phyloP scores from a whole-genome alignment of 1,140 invertebrate genomes.

The Temnothorax nylanderi region DNA sequence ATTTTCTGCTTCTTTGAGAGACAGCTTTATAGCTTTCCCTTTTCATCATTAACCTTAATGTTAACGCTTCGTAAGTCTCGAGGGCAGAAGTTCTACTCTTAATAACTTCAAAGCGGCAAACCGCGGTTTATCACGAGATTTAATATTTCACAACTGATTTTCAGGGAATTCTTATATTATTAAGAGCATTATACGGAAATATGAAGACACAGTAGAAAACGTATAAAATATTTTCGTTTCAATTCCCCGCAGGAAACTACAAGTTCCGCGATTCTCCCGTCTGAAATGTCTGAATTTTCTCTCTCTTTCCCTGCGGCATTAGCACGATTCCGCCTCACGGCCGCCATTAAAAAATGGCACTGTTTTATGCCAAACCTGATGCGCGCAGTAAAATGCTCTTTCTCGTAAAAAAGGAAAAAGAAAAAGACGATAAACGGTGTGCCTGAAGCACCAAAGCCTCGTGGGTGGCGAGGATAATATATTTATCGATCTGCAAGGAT shows the following conservation, averaged over 20 bases:
- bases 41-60: conserved; percentile 22
- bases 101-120: background rate
- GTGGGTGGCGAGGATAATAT: conserved; percentile 57
- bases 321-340: conserved; percentile 17
- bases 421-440: conserved; percentile 35
- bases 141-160: conserved; percentile 11
- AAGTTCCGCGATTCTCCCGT: conserved; percentile 4
- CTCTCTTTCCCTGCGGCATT: conserved; percentile 12
- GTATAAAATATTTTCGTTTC: conserved; percentile 44
- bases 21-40: conserved; percentile 7
- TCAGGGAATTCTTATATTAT: conserved; percentile 23
- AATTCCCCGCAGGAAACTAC: conserved; percentile 27
- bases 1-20: background rate
- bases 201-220: background rate
- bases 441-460: conserved; percentile 39
- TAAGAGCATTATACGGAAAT: conserved; percentile 10
- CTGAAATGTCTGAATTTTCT: conserved; percentile 31
- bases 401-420: conserved; percentile 33
- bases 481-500: conserved; percentile 35
- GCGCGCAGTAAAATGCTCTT: conserved; percentile 32
- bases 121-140: background rate
- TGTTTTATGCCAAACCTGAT: conserved; percentile 19
- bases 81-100: conserved; percentile 3
- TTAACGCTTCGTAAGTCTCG: conserved; percentile 23
- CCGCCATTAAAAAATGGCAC: conserved; percentile 1